Base-by-base conservation (phyloP, 2,888 invertebrate species). In the Tanytarsus gracilentus region DNA sequence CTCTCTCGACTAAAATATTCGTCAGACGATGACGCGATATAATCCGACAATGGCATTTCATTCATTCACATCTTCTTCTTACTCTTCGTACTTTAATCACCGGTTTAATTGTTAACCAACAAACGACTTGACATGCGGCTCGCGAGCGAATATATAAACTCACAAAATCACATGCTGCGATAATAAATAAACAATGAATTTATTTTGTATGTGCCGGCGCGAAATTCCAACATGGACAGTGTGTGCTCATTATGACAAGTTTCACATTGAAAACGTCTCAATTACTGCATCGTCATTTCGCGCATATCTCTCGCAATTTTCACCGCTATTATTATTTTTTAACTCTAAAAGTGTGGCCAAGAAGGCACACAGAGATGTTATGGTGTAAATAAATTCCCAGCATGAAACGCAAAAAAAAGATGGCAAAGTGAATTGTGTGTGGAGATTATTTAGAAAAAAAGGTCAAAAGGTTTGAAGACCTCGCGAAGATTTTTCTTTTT, bases 261-360 rank as follows among this genome's bases (percentile, higher is more conserved):
- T 18, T 18, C n/a, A n/a, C n/a, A n/a, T n/a, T n/a, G n/a, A 11
- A 36, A 53, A 53, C 36, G 53, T 33, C 33, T 53, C 53, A 53
- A 53, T 53, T 53, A 53, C 53, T 33, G 53, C 53, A 33, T 33
- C 33, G 53, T 53, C 53, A 53, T 53, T 53, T 36, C 23, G 30
- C n/a, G n/a, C n/a, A n/a, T 44, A 23, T 23, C 23, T 44, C 23
- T 29, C 33, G 52, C 52, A 52, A 52, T 52, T 44, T 23, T 23
- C 44, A 23, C 44, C 18, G 16, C n/a, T n/a, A n/a, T 23, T 18
- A 6, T 40, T 44, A 23, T 44, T 9, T 44, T 18, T 44, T 44
- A 18, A 44, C 18, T 8, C 44, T 11, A 2, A 44, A 11, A 16
- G 16, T 23, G 18, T 36, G 9, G 16, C 1, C 11, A 33, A 33